These are phyloP conservation scores for Drosophila setosimentum DNA, from an alignment of 2,888 invertebrate species.

Conservation along the genomic window DNA sequence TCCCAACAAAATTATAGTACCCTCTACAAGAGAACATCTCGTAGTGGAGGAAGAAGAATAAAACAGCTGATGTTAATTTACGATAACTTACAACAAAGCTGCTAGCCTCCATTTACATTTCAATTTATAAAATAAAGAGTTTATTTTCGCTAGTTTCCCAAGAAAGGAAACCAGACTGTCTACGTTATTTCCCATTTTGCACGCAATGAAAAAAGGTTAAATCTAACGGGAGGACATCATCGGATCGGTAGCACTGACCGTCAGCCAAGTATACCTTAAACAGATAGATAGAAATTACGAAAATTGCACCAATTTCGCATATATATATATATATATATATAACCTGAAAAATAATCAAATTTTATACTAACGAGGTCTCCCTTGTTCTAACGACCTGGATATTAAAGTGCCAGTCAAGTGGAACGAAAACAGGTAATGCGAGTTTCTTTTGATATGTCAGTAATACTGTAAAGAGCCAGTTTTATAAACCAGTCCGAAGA, in stretches of 20 bases:
- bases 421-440: not conserved
- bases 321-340: not conserved
- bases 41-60: not conserved
- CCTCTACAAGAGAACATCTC: not conserved
- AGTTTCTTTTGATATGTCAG: not conserved
- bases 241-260: constrained; percentile 7
- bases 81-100: constrained; percentile 20
- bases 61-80: constrained; percentile 21
- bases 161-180: not conserved
- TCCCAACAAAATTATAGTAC: not conserved
- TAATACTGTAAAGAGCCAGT: constrained; percentile 5
- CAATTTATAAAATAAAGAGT: constrained; percentile 3
- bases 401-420: constrained; percentile 12
- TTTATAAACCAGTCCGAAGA: not conserved
- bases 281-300: constrained; percentile 14
- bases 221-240: not conserved
- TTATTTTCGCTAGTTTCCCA: constrained; percentile 2
- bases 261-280: constrained; percentile 6
- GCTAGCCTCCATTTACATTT: constrained; percentile 3
- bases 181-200: not conserved
- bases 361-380: constrained; percentile 5
- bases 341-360: constrained; percentile 37
- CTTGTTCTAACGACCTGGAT: not conserved
- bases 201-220: not conserved
- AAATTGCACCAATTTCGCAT: constrained; percentile 6